A percentile compares a stretch with the other conserved stretches of the same genome.
phyloP scores from a whole-genome alignment of 2,113 vertebrate species.

The Syrmaticus mikado region DNA sequence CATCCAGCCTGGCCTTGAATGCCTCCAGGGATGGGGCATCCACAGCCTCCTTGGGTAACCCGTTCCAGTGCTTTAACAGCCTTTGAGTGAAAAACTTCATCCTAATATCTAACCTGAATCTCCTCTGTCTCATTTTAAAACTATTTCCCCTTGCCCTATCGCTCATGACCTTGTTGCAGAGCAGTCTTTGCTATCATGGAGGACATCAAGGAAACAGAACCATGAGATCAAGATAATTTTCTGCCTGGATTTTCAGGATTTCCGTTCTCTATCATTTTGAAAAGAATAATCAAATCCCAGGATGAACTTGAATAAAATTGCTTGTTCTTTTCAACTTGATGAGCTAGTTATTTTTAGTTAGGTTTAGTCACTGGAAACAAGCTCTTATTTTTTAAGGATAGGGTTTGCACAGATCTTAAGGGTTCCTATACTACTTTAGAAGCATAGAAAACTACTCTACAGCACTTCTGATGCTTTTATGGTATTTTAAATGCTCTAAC shows the following conservation, averaged over 20 bases:
- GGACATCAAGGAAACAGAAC: not conserved
- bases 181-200: not conserved
- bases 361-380: slow-evolving; percentile 35
- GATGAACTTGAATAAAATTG: slow-evolving; percentile 19
- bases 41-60: too few species aligned
- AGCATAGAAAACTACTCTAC: not conserved
- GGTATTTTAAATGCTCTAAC: not conserved
- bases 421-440: slow-evolving; percentile 39
- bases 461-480: not conserved
- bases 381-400: not conserved
- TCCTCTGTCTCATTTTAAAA: too few species aligned
- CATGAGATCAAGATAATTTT: not conserved
- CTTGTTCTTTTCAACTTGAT: slow-evolving; percentile 35
- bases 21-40: too few species aligned
- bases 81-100: too few species aligned
- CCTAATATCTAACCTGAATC: too few species aligned
- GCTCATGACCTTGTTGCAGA: too few species aligned
- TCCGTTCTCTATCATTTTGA: not conserved
- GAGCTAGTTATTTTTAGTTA: slow-evolving; percentile 61
- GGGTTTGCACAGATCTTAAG: slow-evolving; percentile 6
- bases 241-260: slow-evolving; percentile 5
- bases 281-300: slow-evolving; percentile 25
- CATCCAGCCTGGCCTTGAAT: too few species aligned
- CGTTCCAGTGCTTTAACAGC: too few species aligned
- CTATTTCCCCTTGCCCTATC: too few species aligned